A percentile compares a stretch with the other conserved stretches of the same genome.
These are phyloP conservation scores for Diabrotica balteata DNA, from an alignment of 2,888 invertebrate genomes.

Conservation along the genomic window DNA sequence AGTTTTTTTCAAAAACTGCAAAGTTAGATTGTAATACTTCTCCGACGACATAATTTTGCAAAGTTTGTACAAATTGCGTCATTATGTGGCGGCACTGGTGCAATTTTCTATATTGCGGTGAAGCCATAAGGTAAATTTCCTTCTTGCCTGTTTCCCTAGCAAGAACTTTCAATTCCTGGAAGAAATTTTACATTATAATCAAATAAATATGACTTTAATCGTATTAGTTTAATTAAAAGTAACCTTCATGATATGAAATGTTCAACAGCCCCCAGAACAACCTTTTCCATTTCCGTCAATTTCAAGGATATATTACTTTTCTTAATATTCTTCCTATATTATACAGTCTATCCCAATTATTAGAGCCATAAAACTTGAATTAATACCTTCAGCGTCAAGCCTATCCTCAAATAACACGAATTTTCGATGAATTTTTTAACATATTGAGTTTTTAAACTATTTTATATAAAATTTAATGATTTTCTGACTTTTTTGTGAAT, in stretches of 20 bases:
- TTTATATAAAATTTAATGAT: no score
- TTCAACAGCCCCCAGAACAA: no score
- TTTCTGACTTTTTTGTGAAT: no score
- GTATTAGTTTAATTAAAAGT: neutral
- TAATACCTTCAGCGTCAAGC: no score
- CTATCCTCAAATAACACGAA: no score
- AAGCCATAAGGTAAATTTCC: conserved; percentile 61
- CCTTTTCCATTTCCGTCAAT: no score
- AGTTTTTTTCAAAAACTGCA: conserved; percentile 74
- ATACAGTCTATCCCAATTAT: no score
- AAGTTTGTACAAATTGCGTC: conserved; percentile 76
- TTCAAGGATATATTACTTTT: no score
- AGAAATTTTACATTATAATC: conserved; percentile 34
- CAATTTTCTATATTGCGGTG: conserved; percentile 74
- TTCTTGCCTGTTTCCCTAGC: conserved; percentile 55
- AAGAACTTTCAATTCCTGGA: conserved; percentile 66
- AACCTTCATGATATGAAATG: neutral
- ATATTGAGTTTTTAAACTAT: no score
- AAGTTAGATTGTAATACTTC: conserved; percentile 79
- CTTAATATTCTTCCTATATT: no score
- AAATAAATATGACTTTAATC: neutral
- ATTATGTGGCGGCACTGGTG: conserved; percentile 78
- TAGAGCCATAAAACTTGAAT: no score
- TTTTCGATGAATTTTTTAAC: no score
- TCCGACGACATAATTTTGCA: conserved; percentile 80